These are phyloP conservation scores for Lycopodina hypogea DNA, from an alignment of 37 sponge, comb jelly and placozoan genomes.

Conservation along the genomic window DNA sequence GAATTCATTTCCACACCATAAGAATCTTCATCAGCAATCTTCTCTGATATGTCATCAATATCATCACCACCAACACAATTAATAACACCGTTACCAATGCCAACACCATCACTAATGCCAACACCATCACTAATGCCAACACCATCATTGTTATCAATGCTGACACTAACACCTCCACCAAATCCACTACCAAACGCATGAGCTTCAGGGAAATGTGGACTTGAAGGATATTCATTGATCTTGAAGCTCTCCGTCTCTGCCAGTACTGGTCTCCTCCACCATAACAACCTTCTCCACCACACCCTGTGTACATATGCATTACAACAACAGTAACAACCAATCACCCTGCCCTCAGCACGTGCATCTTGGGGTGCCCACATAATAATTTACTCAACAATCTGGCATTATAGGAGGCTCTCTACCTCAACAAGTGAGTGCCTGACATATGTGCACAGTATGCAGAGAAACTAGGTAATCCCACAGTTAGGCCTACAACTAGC, in stretches of 20 bases:
- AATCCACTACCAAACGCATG: not conserved
- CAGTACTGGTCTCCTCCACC: not conserved
- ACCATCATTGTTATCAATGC: too few relatives aligned
- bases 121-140: too few relatives aligned
- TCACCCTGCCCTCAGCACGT: too few relatives aligned
- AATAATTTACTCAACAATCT: too few relatives aligned
- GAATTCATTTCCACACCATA: not conserved
- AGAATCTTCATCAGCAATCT: not conserved
- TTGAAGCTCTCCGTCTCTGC: not conserved
- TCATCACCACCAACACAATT: not conserved
- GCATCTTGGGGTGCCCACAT: too few relatives aligned
- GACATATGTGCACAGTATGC: too few relatives aligned
- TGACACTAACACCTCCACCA: not conserved
- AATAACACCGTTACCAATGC: not conserved
- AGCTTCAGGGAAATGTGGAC: conserved; percentile 7
- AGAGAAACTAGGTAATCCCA: too few relatives aligned
- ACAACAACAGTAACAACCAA: too few relatives aligned
- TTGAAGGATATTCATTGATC: conserved; percentile 3
- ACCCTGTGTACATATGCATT: not conserved
- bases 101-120: too few relatives aligned
- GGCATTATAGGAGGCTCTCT: too few relatives aligned
- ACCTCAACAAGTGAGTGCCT: too few relatives aligned
- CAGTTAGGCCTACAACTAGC: too few relatives aligned
- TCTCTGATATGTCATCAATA: not conserved
- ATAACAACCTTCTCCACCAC: not conserved